Evolutionary conservation across 2,797 vertebrate genomes (phyloP).

Genomic region (Phrynocephalus forsythii): DNA sequence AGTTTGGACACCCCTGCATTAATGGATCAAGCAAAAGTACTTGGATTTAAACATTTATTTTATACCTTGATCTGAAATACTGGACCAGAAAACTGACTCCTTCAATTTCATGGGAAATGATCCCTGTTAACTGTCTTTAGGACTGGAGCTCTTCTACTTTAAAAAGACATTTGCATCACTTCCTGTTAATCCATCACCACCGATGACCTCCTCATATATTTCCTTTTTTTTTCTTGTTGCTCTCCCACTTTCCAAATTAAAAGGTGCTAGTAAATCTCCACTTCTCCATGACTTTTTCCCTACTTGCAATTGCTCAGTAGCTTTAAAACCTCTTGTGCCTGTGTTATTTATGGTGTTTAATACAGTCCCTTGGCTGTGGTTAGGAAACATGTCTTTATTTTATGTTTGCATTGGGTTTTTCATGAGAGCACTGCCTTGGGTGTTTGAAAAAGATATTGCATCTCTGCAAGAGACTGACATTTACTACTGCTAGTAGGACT

Average conservation of each 20-base stretch:
- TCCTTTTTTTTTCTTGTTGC: conserved; percentile 19
- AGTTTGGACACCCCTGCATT: neutral
- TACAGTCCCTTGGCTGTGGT: conserved; percentile 51
- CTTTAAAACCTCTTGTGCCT: conserved; percentile 48
- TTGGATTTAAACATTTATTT: neutral
- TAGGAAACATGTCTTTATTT: conserved; percentile 54
- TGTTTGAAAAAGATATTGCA: conserved; percentile 63
- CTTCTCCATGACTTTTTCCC: conserved; percentile 54
- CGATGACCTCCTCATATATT: conserved; percentile 8
- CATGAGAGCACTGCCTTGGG: conserved; percentile 40
- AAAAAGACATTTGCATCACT: neutral
- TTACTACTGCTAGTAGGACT: conserved; percentile 59
- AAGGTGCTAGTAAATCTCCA: conserved; percentile 52
- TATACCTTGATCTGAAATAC: neutral
- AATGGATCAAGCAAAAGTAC: neutral
- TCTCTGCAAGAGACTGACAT: conserved; percentile 56
- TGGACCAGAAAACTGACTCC: neutral
- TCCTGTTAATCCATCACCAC: conserved; percentile 57
- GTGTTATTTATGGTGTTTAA: conserved; percentile 57
- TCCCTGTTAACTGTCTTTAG: neutral
- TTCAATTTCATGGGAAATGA: neutral
- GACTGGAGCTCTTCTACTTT: neutral
- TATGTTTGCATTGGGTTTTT: conserved; percentile 59
- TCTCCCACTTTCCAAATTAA: conserved; percentile 61
- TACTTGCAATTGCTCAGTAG: conserved; percentile 43